Evolutionary conservation across 2,113 vertebrate species (phyloP), one percentile per base, ranked within the genome.

Genomic region (Tetrax tetrax): DNA sequence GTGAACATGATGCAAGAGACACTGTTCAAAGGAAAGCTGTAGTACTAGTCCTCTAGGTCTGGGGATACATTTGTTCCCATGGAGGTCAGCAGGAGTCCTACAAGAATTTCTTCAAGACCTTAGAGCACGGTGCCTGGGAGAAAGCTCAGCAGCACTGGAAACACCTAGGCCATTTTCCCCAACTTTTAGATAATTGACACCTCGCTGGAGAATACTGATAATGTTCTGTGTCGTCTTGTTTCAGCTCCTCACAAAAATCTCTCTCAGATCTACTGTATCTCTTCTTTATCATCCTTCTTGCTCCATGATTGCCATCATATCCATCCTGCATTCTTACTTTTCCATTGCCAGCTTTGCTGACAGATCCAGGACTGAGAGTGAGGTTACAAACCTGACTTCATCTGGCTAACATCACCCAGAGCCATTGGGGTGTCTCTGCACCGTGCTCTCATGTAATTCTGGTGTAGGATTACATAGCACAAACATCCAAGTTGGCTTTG

Each of bases 51-150:
- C 53, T 87, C 41, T 31, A 33, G 16, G n/a, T 65, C 35, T 64
- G 11, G 11, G 14, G 5, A 48, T 75, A 53, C 1, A 7, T 77
- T 71, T 86, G 7, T 77, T 85, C 7, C 16, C 31, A 12, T 1
- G 7, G 27, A 61, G 45, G n/a, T 83, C 82, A 61, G 29, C 22
- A 65, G 48, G 27, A 71, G 18, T 43, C 13, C 37, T 65, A 9
- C 10, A 45, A 17, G 31, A 60, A 31, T 94, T 60, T 83, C 35
- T 59, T 85, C 31, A 83, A 53, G 53, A 45, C 63, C 19, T 79
- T 15, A 27, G 57, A 69, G 10, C 35, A 60, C 3, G 0, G 0
- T 56, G 27, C 35, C 21, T 18, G 2, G 11, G 14, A 33, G 9
- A 37, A 70, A 37, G 47, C 63, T 87, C 38, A 81, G 51, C 37